phyloP scores from a whole-genome alignment of 2,888 invertebrate genomes.

The Mythimna lalbum region DNA sequence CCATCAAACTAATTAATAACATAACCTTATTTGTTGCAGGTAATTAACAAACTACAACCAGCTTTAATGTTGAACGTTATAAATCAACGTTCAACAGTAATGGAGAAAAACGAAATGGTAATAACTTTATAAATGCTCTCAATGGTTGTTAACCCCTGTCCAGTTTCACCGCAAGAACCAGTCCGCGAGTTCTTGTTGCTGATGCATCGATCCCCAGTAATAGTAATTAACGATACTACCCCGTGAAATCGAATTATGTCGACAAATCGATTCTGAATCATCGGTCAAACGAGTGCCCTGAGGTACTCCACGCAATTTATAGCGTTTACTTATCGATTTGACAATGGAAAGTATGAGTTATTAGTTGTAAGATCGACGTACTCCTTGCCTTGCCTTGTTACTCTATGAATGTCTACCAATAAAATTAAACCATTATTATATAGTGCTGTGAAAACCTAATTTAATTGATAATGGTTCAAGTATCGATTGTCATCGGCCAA shows the following conservation, averaged over 20 bases:
- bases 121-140: conserved; percentile 71
- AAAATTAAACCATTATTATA: conserved; percentile 11
- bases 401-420: not conserved
- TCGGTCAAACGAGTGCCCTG: conserved; percentile 71
- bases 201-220: conserved; percentile 84
- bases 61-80: conserved; percentile 31
- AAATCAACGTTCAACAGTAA: conserved; percentile 45
- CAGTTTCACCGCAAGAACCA: conserved; percentile 86
- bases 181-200: conserved; percentile 74
- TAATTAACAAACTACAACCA: conserved; percentile 62
- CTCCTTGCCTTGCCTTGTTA: not conserved
- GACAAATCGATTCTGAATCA: conserved; percentile 80
- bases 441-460: conserved; percentile 23
- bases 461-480: conserved; percentile 31
- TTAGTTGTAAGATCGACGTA: not conserved
- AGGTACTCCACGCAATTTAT: conserved; percentile 69
- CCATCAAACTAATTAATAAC: conserved; percentile 36
- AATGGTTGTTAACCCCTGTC: conserved; percentile 82
- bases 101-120: conserved; percentile 55
- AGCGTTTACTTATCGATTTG: conserved; percentile 60
- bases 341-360: conserved; percentile 57
- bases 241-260: conserved; percentile 86
- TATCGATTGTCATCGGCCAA: conserved; percentile 44
- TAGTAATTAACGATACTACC: conserved; percentile 85
- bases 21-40: conserved; percentile 71